Evolutionary conservation across 2,113 vertebrate genomes (phyloP).

Genomic region (Toxotes jaculatrix): DNA sequence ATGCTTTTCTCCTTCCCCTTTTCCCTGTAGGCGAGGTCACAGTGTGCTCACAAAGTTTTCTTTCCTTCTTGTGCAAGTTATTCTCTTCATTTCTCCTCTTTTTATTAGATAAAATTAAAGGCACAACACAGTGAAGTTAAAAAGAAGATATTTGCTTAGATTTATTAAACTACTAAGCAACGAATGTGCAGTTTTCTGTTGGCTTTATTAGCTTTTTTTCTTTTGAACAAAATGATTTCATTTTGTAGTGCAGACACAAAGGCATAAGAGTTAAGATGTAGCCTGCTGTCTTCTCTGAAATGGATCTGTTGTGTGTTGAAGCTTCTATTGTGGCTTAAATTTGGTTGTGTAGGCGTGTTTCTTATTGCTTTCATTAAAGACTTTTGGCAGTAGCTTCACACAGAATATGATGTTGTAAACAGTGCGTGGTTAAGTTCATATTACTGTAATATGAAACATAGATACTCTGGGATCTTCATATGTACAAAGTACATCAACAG

Average conservation of each 20-base stretch:
- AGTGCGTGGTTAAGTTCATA: neutral
- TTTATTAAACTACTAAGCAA: conserved; percentile 38
- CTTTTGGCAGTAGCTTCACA: neutral
- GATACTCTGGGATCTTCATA: neutral
- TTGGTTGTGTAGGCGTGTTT: conserved; percentile 12
- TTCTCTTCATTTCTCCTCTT: conserved; percentile 41
- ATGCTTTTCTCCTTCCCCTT: conserved; percentile 75
- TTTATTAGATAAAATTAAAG: conserved; percentile 43
- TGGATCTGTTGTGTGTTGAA: conserved; percentile 20
- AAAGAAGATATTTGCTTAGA: conserved; percentile 46
- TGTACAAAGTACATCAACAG: neutral
- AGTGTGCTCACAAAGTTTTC: conserved; percentile 72
- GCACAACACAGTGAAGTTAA: conserved; percentile 32
- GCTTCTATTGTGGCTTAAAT: conserved; percentile 26
- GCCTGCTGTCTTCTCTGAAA: conserved; percentile 33
- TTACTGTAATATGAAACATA: neutral
- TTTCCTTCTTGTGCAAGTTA: conserved; percentile 61
- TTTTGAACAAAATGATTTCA: conserved; percentile 28
- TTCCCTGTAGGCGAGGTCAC: conserved; percentile 80
- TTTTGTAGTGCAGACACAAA: conserved; percentile 15
- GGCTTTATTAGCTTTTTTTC: conserved; percentile 50
- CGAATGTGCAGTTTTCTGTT: conserved; percentile 11
- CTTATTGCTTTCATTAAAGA: conserved; percentile 15
- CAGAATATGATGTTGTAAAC: conserved; percentile 5
- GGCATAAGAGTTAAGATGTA: conserved; percentile 6